Percentiles rank a stretch among this genome's conserved stretches.
These are phyloP conservation scores for Buphagus erythrorhynchus DNA, from an alignment of 2,797 vertebrate genomes.

Conservation along the genomic window DNA sequence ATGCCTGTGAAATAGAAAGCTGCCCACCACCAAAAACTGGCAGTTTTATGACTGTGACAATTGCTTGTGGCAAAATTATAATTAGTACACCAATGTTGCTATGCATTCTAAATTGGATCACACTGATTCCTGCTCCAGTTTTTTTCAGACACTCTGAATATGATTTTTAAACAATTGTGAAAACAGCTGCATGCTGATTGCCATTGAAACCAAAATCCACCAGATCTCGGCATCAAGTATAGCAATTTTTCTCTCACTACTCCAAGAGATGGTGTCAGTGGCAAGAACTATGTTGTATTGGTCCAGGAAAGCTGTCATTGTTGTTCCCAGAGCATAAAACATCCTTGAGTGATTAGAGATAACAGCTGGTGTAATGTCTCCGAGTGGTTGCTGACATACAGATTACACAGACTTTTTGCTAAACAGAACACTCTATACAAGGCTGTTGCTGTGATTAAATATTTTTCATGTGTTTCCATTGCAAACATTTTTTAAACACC, in stretches of 20 bases:
- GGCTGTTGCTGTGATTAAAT: conserved; percentile 40
- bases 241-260: rapidly evolving
- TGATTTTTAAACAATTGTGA: conserved; percentile 67
- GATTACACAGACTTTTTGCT: neutral
- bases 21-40: conserved; percentile 42
- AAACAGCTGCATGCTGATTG: conserved; percentile 38
- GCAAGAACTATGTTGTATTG: neutral
- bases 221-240: neutral
- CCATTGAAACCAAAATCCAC: neutral
- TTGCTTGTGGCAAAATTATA: conserved; percentile 68
- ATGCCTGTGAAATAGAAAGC: conserved; percentile 64
- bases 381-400: neutral
- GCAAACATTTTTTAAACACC: conserved; percentile 24
- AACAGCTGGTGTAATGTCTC: neutral
- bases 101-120: conserved; percentile 62
- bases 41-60: conserved; percentile 60
- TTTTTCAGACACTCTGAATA: conserved; percentile 23
- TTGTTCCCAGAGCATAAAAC: neutral
- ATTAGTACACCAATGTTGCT: conserved; percentile 48
- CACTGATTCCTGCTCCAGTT: conserved; percentile 43
- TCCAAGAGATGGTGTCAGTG: neutral
- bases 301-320: neutral
- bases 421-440: neutral
- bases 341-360: neutral
- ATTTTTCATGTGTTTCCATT: conserved; percentile 52